Percentiles rank a stretch among this genome's conserved stretches.
Conservation (phyloP, 2,797 vertebrate genomes). For the Enteromius fasciolatus region DNA sequence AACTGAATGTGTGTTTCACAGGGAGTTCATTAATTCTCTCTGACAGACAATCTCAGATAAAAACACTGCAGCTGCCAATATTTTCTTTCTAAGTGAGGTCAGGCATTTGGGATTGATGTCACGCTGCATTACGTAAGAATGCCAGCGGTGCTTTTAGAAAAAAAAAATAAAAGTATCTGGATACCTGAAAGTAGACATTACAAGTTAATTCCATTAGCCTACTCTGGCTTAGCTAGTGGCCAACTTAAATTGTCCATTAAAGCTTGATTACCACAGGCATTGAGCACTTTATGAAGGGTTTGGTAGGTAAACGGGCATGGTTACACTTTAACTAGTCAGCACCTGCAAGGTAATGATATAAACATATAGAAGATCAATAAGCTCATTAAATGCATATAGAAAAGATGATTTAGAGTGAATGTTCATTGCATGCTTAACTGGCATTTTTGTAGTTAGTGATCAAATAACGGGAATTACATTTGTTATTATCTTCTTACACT, state of each 20-base stretch:
- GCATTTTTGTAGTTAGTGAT: not conserved
- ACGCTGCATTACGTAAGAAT: not conserved
- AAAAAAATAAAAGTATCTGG: not conserved
- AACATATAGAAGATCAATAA: not conserved
- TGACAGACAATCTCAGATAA: slow-evolving; percentile 38
- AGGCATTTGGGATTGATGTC: slow-evolving; percentile 24
- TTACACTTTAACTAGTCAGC: not conserved
- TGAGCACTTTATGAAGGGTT: not conserved
- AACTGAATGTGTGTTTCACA: slow-evolving; percentile 39
- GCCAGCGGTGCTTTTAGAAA: not conserved
- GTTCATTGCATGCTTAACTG: not conserved
- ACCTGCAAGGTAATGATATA: not conserved
- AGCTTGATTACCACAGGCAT: not conserved
- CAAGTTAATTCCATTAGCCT: not conserved
- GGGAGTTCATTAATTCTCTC: slow-evolving; percentile 38
- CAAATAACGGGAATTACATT: not conserved
- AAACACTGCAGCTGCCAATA: slow-evolving; percentile 36
- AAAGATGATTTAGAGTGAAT: not conserved
- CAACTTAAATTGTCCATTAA: not conserved
- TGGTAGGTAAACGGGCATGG: not conserved
- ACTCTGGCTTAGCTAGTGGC: not conserved
- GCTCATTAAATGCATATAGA: not conserved
- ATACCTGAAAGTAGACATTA: not conserved
- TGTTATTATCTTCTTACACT: no score
- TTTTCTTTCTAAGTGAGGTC: slow-evolving; percentile 32